Evolutionary conservation across 2,113 vertebrate genomes (phyloP).

Genomic region (Brienomyrus longianalis): DNA sequence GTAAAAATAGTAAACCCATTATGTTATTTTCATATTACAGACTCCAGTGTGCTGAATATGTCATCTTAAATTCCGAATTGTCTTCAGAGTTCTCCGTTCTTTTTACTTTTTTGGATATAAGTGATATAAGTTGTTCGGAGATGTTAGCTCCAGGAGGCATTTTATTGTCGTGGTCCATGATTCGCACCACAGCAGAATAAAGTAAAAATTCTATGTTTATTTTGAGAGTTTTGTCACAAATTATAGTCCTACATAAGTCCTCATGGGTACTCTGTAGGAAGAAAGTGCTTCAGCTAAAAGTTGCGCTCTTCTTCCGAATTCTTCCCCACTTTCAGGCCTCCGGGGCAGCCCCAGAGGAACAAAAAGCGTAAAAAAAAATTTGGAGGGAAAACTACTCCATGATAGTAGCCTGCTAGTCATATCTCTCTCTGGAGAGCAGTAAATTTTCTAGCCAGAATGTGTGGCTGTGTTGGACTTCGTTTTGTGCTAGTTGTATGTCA

Average conservation of each 20-base stretch:
- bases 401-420: neutral
- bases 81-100: neutral
- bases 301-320: neutral
- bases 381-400: neutral
- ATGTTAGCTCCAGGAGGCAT: neutral
- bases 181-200: neutral
- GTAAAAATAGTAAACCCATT: neutral
- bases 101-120: neutral
- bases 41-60: neutral
- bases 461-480: neutral
- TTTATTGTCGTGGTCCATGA: neutral
- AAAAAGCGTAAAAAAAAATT: neutral
- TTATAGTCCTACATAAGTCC: neutral
- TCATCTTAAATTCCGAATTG: neutral
- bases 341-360: neutral
- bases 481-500: neutral
- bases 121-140: neutral
- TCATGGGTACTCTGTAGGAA: neutral
- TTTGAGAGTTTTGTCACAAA: neutral
- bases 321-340: neutral
- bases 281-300: neutral
- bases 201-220: neutral
- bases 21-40: neutral
- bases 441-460: neutral
- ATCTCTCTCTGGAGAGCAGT: neutral